Evolutionary conservation across 2,113 vertebrate genomes (phyloP).

Genomic region (Phrynocephalus versicolor): DNA sequence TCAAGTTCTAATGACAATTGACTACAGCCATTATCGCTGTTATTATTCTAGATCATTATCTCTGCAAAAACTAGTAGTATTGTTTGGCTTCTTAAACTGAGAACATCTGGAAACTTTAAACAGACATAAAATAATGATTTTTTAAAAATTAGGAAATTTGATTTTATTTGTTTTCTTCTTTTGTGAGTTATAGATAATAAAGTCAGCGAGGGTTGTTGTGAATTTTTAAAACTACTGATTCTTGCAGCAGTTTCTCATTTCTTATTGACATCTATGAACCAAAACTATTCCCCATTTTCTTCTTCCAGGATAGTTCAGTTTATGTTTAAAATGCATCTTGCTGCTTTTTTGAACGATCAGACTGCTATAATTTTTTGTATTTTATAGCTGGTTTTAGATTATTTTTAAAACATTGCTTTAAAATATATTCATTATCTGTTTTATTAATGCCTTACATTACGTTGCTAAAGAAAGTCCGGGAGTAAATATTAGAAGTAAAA

Average conservation of each 20-base stretch:
- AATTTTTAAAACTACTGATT: constrained; percentile 55
- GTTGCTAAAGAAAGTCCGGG: background rate
- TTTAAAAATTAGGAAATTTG: constrained; percentile 58
- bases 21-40: constrained; percentile 69
- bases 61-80: constrained; percentile 67
- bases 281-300: background rate
- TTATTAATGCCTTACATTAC: background rate
- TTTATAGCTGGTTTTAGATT: background rate
- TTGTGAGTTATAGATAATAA: constrained; percentile 64
- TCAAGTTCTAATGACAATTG: constrained; percentile 70
- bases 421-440: background rate
- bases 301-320: constrained; percentile 57
- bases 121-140: constrained; percentile 56
- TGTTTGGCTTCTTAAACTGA: constrained; percentile 66
- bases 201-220: constrained; percentile 54
- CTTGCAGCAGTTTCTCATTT: constrained; percentile 29
- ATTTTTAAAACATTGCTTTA: background rate
- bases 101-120: constrained; percentile 60
- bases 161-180: constrained; percentile 66
- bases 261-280: constrained; percentile 25
- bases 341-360: constrained; percentile 45
- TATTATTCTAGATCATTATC: constrained; percentile 62
- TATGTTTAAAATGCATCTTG: constrained; percentile 72
- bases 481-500: background rate
- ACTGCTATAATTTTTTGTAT: background rate